Evolutionary conservation across 2,113 vertebrate species (phyloP), one percentile per base, ranked within the genome.

Genomic region (Pardalotus punctatus): DNA sequence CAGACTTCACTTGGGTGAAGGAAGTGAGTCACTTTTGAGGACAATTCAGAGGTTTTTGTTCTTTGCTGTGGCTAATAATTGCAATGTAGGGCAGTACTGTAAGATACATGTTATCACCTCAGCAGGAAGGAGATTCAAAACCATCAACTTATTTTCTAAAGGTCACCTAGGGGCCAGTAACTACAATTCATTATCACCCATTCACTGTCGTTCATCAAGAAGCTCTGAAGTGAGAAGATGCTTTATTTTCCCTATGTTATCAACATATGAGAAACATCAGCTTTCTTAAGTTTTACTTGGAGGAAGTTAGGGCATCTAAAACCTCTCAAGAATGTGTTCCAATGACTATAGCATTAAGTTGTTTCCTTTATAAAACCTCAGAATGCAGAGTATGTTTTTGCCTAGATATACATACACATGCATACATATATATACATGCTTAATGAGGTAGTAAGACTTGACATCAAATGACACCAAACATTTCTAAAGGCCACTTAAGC

Each of bases 221-320:
- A 74, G 60, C 47, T 53, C 56, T 42, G 42, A 57, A 82, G 43
- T 4, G 3, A 84, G 22, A 71, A 33, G 45, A 73, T 29, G 20
- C 35, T 73, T 81, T n/a, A 61, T 66, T 74, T 79, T 35, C 24
- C 36, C n/a, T 23, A 10, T 3, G 47, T 76, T 48, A 70, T 40
- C 66, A 92, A 87, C 62, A 81, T 10, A 21, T 42, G 76, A 94
- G 60, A 90, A 86, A 22, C 64, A 94, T 61, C 62, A 77, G 38
- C 47, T 51, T 77, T 29, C 53, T 72, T 36, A 16, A 48, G 45
- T 88, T 80, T 85, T 84, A 57, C 35, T 76, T 77, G 35, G 36
- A 90, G 71, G 77, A 72, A 88, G 53, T 64, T 14, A 56, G 57
- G 48, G 65, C 58, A 81, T 60, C 58, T 73, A 93, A 94, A 96